Evolutionary conservation across 2,888 invertebrate species (phyloP).

Genomic region (Molanna angustata): DNA sequence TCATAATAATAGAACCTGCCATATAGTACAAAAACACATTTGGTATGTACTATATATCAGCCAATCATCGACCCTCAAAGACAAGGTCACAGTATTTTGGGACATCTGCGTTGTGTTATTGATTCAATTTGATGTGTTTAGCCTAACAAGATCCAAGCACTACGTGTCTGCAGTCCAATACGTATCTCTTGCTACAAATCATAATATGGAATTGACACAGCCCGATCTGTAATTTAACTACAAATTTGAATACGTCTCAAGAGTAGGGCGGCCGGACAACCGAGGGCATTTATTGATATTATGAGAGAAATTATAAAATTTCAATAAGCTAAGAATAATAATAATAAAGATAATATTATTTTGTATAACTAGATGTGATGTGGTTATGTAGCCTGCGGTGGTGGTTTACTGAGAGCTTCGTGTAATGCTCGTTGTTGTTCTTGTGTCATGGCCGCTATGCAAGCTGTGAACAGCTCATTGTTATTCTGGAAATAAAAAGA

Average conservation of each 20-base stretch:
- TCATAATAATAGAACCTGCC: no score
- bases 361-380: no score
- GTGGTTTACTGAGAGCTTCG: slow-evolving; percentile 60
- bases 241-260: slow-evolving; percentile 7
- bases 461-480: slow-evolving; percentile 76
- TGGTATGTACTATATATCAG: no score
- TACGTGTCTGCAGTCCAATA: no score
- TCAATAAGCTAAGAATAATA: background rate
- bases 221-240: slow-evolving; percentile 3
- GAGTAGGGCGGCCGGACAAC: slow-evolving; percentile 3
- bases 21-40: no score
- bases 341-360: no score
- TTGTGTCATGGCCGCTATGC: slow-evolving; percentile 68
- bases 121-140: no score
- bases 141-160: no score
- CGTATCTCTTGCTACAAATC: no score
- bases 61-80: no score
- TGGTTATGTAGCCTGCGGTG: slow-evolving; percentile 16
- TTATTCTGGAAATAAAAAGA: slow-evolving; percentile 57
- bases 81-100: no score
- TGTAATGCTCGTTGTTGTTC: slow-evolving; percentile 85
- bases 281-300: background rate
- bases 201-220: background rate
- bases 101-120: no score
- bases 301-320: background rate